Conservation (phyloP, 2,113 vertebrate species). For the Aegypius monachus region DNA sequence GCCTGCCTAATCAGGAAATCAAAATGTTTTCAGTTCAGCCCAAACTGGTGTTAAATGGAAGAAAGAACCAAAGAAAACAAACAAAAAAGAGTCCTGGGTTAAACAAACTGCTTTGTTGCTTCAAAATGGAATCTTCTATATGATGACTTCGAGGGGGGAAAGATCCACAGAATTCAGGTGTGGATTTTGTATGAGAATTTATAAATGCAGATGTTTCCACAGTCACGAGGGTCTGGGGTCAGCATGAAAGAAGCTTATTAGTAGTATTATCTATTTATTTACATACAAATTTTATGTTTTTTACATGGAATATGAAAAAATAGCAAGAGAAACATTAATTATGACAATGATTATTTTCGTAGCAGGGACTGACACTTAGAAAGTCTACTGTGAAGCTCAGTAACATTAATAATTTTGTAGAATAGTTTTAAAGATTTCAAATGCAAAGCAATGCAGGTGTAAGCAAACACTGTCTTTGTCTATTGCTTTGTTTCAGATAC, state of each 20-base stretch:
- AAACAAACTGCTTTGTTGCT: neutral
- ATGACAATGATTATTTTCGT: neutral
- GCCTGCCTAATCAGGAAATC: neutral
- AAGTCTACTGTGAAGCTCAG: neutral
- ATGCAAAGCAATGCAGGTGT: neutral
- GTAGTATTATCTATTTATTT: neutral
- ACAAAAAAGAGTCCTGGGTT: fast-evolving
- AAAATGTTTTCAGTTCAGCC: neutral
- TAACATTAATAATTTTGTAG: neutral
- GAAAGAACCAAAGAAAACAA: neutral
- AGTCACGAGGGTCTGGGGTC: neutral
- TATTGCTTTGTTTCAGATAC: neutral
- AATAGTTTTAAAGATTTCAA: neutral
- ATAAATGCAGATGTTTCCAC: neutral
- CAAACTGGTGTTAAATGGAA: neutral
- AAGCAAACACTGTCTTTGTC: neutral
- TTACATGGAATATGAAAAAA: neutral
- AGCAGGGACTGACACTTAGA: neutral
- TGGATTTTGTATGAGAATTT: neutral
- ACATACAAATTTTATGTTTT: fast-evolving
- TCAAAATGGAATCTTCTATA: neutral
- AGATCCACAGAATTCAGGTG: neutral
- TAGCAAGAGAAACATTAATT: neutral
- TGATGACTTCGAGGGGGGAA: neutral
- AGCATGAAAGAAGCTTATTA: neutral